Conservation (phyloP, 2,113 vertebrate species). For the Glaucidium brasilianum region DNA sequence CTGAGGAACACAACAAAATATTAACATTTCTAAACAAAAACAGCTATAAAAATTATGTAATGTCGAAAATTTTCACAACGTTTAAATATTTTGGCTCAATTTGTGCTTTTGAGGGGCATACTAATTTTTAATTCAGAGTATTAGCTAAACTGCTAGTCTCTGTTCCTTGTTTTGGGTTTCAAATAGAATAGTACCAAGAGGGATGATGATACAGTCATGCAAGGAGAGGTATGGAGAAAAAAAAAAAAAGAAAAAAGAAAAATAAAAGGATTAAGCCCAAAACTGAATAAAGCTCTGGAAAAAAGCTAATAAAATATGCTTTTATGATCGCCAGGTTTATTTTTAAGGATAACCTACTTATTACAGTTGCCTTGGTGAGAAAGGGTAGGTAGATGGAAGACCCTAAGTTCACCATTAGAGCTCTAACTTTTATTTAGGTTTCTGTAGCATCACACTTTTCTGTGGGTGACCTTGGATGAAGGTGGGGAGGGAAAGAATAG, state of each 20-base stretch:
- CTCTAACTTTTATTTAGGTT: not conserved
- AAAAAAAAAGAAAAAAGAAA: not conserved
- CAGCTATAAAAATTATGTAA: not conserved
- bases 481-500: not conserved
- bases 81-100: not conserved
- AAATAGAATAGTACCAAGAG: not conserved
- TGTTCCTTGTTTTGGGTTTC: not conserved
- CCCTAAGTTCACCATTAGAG: not conserved
- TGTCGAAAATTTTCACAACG: not conserved
- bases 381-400: not conserved
- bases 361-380: not conserved
- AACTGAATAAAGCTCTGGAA: not conserved
- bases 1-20: not conserved
- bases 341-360: not conserved
- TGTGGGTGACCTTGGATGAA: not conserved
- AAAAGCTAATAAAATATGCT: not conserved
- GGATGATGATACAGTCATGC: not conserved
- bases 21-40: not conserved
- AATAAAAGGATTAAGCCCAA: not conserved
- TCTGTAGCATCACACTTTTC: not conserved
- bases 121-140: not conserved
- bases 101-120: not conserved
- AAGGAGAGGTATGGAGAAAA: not conserved
- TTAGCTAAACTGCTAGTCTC: not conserved
- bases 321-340: not conserved